Conservation (phyloP, 2,113 vertebrate species). For the Nothocercus nigrocapillus region DNA sequence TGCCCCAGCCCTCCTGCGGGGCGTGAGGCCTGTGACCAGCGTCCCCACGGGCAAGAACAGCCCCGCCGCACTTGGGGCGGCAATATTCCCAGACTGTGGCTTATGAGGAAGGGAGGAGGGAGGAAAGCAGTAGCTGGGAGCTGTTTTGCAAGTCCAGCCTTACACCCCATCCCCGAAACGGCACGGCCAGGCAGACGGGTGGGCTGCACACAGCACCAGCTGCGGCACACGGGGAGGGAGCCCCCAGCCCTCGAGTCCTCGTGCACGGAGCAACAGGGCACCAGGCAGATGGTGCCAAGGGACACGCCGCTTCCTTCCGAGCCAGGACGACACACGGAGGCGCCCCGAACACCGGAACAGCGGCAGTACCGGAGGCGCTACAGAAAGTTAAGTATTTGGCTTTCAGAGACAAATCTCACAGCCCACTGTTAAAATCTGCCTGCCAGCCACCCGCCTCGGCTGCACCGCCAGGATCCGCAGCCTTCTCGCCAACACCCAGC, state of each 20-base stretch:
- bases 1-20: fast-evolving
- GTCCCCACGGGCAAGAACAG: fast-evolving
- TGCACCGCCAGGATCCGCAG: background rate
- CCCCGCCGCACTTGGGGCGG: background rate
- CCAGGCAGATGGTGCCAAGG: background rate
- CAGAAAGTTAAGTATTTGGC: background rate
- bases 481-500: background rate
- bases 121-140: background rate
- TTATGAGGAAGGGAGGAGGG: fast-evolving
- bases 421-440: background rate
- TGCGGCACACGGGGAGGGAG: background rate
- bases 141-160: background rate
- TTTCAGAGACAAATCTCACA: constrained; percentile 1
- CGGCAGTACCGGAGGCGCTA: background rate
- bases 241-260: background rate
- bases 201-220: fast-evolving
- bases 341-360: background rate
- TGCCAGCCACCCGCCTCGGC: constrained; percentile 50
- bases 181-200: background rate
- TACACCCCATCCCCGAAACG: background rate
- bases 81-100: fast-evolving
- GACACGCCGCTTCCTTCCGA: background rate
- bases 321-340: background rate
- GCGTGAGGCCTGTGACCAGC: background rate
- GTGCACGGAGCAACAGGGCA: fast-evolving